Conservation (phyloP, 2,797 vertebrate genomes). For the Sebastolobus altivelis region DNA sequence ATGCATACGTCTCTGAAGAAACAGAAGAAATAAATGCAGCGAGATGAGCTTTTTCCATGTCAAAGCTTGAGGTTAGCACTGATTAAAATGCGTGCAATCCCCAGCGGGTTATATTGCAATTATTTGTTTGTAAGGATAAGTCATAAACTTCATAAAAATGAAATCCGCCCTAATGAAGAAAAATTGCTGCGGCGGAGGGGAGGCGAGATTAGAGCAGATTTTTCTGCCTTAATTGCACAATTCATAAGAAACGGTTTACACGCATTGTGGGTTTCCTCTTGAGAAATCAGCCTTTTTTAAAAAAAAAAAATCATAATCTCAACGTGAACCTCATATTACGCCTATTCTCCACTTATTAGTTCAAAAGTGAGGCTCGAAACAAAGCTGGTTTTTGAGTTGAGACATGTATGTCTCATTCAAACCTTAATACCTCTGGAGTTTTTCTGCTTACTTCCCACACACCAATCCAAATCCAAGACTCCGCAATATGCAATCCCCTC, state of each 20-base stretch:
- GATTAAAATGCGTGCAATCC: conserved; percentile 81
- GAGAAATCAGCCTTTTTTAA: conserved; percentile 48
- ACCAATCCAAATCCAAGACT: conserved; percentile 60
- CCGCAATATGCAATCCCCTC: conserved; percentile 64
- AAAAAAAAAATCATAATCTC: conserved; percentile 1
- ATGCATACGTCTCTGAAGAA: conserved; percentile 74
- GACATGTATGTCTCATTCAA: conserved; percentile 49
- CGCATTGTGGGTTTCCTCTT: conserved; percentile 42
- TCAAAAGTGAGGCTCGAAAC: conserved; percentile 24
- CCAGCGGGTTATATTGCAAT: conserved; percentile 74
- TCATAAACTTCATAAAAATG: conserved; percentile 79
- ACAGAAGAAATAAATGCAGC: conserved; percentile 68
- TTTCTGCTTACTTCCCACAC: conserved; percentile 61
- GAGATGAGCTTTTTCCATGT: conserved; percentile 79
- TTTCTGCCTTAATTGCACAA: conserved; percentile 74
- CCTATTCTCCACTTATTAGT: conserved; percentile 30
- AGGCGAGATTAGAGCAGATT: conserved; percentile 64
- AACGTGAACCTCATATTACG: background rate
- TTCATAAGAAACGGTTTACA: conserved; percentile 68
- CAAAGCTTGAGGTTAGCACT: conserved; percentile 79
- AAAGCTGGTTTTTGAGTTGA: conserved; percentile 26
- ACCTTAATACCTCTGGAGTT: conserved; percentile 55
- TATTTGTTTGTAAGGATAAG: conserved; percentile 83
- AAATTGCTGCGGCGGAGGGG: conserved; percentile 61
- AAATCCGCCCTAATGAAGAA: conserved; percentile 80